phyloP scores from a whole-genome alignment of 2,797 vertebrate species.

The Mormyrops attenuatus region DNA sequence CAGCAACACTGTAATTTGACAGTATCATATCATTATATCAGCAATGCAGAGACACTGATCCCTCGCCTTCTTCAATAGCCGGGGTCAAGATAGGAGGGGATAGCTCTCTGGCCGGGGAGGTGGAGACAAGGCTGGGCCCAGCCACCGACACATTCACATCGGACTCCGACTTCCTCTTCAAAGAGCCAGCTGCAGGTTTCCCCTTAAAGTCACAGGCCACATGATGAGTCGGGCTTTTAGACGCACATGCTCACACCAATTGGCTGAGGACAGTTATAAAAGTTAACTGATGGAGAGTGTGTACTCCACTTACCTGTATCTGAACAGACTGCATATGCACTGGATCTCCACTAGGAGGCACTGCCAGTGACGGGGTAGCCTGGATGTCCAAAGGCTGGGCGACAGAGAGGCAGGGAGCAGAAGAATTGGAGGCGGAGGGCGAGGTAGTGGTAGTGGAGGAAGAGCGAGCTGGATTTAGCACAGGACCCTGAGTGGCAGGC shows the following conservation, averaged over 20 bases:
- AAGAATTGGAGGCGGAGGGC: conserved; percentile 4
- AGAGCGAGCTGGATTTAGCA: conserved; percentile 23
- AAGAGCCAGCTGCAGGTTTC: conserved; percentile 68
- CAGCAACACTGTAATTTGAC: background rate
- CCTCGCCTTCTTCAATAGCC: conserved; percentile 55
- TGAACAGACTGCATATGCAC: conserved; percentile 68
- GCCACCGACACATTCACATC: conserved; percentile 66
- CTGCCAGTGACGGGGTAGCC: conserved; percentile 46
- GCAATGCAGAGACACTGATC: background rate
- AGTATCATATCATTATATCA: background rate
- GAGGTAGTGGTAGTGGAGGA: conserved; percentile 20
- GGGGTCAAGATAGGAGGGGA: conserved; percentile 65
- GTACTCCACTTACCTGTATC: conserved; percentile 59
- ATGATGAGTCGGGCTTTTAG: background rate
- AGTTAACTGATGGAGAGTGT: background rate
- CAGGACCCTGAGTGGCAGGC: conserved; percentile 31
- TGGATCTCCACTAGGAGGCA: conserved; percentile 51
- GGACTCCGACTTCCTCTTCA: conserved; percentile 89
- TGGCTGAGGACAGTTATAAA: background rate
- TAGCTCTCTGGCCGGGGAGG: conserved; percentile 52
- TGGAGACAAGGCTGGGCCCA: conserved; percentile 50
- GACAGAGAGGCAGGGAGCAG: conserved; percentile 11
- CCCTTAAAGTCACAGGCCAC: conserved; percentile 49
- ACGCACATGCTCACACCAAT: background rate
- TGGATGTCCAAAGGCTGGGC: conserved; percentile 31